Percentiles rank a stretch among this genome's conserved stretches.
These are phyloP conservation scores for Oscheius onirici DNA, from an alignment of 2,888 invertebrate genomes.

Conservation along the genomic window DNA sequence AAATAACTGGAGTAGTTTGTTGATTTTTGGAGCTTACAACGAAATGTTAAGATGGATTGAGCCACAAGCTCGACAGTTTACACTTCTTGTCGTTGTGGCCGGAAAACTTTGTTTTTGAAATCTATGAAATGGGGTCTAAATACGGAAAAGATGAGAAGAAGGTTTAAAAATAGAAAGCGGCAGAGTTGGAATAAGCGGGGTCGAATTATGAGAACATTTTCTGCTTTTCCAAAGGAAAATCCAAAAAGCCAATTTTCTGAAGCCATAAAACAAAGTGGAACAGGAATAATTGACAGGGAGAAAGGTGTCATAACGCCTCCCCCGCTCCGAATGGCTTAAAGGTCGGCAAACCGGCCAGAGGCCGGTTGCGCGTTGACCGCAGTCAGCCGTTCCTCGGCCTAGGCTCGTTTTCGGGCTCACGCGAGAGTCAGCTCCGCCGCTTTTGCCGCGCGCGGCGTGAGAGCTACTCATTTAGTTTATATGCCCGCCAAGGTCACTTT, in stretches of 20 bases:
- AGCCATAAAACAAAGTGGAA: not conserved
- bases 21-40: no score
- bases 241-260: not conserved
- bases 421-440: not conserved
- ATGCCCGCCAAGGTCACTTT: no score
- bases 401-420: slow-evolving; percentile 25
- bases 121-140: no score
- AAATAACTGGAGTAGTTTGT: no score
- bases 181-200: not conserved
- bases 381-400: not conserved
- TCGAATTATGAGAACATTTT: not conserved
- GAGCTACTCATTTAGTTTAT: no score
- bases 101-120: no score
- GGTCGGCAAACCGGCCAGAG: not conserved
- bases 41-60: no score
- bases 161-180: not conserved
- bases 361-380: no score
- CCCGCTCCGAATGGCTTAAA: not conserved
- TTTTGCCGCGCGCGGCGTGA: not conserved
- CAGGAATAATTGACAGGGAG: not conserved
- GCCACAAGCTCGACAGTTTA: no score
- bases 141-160: not conserved
- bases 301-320: not conserved
- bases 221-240: not conserved
- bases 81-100: no score